Evolutionary conservation across 2,888 invertebrate species (phyloP).

Genomic region (Lampropteryx suffumata): DNA sequence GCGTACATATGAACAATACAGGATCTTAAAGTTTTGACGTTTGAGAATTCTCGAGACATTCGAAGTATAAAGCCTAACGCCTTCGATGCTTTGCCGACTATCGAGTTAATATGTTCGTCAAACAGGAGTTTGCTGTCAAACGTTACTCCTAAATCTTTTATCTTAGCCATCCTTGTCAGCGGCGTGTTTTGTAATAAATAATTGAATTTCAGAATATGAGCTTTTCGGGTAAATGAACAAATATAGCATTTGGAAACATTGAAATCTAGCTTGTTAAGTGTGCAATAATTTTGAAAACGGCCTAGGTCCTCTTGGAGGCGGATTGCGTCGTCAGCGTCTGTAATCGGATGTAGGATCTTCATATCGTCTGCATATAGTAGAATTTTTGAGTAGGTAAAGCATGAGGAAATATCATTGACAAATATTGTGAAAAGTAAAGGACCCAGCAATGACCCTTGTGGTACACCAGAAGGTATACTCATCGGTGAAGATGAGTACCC

Average conservation of each 20-base stretch:
- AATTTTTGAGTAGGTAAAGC: neutral
- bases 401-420: neutral
- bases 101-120: neutral
- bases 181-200: neutral
- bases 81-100: too few species aligned
- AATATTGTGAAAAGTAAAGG: neutral
- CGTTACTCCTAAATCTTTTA: neutral
- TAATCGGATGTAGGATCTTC: neutral
- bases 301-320: neutral
- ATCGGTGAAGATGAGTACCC: neutral
- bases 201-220: neutral
- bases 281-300: neutral
- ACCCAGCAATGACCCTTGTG: neutral
- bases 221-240: neutral
- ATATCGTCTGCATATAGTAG: neutral
- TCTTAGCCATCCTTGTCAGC: neutral
- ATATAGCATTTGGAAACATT: slow-evolving; percentile 1
- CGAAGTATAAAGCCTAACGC: too few species aligned
- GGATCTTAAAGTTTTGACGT: too few species aligned
- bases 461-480: neutral
- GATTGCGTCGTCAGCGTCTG: neutral
- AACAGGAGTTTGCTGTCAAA: neutral
- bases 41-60: too few species aligned
- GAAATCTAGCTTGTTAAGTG: neutral
- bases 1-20: too few species aligned